A percentile compares a stretch with the other conserved stretches of the same genome.
Conservation (phyloP, 2,113 vertebrate genomes). For the Nanorana parkeri region DNA sequence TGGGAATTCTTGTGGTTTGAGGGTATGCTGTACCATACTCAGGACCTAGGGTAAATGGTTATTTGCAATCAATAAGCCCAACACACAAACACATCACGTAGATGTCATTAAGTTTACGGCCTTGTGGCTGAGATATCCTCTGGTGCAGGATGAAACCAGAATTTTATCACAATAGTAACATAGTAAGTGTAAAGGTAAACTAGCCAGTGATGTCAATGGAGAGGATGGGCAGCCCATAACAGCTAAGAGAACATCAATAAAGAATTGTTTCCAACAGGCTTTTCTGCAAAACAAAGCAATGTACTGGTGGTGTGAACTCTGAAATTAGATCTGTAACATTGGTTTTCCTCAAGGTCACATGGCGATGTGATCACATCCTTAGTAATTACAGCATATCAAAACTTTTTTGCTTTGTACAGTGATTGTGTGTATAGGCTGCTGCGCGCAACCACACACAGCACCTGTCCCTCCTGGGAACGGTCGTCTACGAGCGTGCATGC, state of each 20-base stretch:
- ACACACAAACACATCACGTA: not conserved
- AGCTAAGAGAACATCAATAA: conserved; percentile 11
- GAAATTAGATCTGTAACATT: too few relatives aligned
- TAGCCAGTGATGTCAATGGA: not conserved
- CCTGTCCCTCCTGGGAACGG: too few relatives aligned
- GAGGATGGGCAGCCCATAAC: not conserved
- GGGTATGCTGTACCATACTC: too few relatives aligned
- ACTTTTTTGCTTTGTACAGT: too few relatives aligned
- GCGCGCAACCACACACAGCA: too few relatives aligned
- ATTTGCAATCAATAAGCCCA: not conserved
- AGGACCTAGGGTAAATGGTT: too few relatives aligned
- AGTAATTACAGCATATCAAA: too few relatives aligned
- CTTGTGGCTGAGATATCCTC: not conserved
- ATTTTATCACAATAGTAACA: not conserved
- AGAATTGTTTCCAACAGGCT: not conserved
- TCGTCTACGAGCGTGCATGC: too few relatives aligned
- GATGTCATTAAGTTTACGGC: not conserved
- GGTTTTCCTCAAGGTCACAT: too few relatives aligned
- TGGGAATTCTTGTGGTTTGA: too few relatives aligned
- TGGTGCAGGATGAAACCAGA: conserved; percentile 4
- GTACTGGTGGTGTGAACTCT: not conserved
- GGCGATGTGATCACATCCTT: too few relatives aligned
- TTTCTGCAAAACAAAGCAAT: not conserved
- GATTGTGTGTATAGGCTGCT: too few relatives aligned
- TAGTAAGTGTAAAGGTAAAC: conserved; percentile 3